Percentiles rank a stretch among this genome's conserved stretches.
Evolutionary conservation across 2,113 vertebrate species (phyloP).

Genomic region (Dolichotis patagonum): DNA sequence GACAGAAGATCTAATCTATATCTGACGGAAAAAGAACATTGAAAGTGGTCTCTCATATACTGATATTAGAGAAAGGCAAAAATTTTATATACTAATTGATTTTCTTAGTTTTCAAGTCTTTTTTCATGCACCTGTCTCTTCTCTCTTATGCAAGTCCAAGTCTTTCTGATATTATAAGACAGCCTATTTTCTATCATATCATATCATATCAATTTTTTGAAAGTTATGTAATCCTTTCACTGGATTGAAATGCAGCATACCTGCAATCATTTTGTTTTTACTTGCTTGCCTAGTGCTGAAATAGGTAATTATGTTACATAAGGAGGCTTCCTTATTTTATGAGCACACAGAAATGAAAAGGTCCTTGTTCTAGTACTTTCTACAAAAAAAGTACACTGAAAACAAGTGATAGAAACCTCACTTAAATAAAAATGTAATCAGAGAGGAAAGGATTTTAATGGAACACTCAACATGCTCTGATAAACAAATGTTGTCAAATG

Average conservation of each 20-base stretch:
- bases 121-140: neutral
- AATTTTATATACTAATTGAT: neutral
- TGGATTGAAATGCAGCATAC: neutral
- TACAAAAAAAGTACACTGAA: neutral
- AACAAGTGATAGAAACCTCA: neutral
- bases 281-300: neutral
- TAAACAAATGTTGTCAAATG: slow-evolving; percentile 56
- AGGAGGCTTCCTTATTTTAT: neutral
- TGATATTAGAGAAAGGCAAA: neutral
- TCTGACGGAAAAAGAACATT: neutral
- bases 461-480: neutral
- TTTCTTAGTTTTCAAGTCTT: neutral
- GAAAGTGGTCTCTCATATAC: neutral
- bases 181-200: neutral
- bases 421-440: slow-evolving; percentile 35
- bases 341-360: neutral
- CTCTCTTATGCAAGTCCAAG: neutral
- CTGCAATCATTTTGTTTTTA: neutral
- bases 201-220: neutral
- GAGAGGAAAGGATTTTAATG: neutral
- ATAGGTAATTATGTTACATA: neutral
- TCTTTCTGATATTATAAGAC: neutral
- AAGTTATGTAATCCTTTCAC: neutral
- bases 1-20: neutral
- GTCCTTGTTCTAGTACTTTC: neutral